Conservation (phyloP, 2,888 invertebrate species). For the Diarsia rubi region DNA sequence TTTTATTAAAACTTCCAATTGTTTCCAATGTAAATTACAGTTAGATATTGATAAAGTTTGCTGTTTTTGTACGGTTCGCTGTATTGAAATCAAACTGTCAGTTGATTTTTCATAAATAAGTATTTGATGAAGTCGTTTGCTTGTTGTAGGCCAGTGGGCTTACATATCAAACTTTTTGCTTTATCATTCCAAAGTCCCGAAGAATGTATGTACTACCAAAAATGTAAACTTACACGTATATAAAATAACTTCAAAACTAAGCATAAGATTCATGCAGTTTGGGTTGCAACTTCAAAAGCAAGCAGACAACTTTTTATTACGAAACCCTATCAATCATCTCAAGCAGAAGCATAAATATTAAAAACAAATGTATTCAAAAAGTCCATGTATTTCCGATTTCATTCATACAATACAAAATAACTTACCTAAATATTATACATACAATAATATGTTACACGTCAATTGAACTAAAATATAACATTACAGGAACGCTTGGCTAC, state of each 20-base stretch:
- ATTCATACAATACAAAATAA: constrained; percentile 48
- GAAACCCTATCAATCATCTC: background rate
- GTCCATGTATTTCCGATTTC: constrained; percentile 55
- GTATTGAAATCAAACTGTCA: constrained; percentile 33
- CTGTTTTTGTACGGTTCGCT: background rate
- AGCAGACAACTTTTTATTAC: background rate
- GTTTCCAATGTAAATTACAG: constrained; percentile 23
- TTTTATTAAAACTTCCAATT: constrained; percentile 25
- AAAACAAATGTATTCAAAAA: constrained; percentile 21
- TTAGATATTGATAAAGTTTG: constrained; percentile 18
- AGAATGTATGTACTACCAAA: background rate
- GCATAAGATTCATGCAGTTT: background rate
- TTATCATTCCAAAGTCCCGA: background rate
- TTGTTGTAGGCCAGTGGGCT: background rate
- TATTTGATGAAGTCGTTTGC: background rate
- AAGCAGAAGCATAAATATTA: background rate
- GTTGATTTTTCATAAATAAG: constrained; percentile 51
- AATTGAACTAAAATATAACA: constrained; percentile 36
- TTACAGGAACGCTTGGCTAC: constrained; percentile 26
- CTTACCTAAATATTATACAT: constrained; percentile 51
- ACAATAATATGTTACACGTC: constrained; percentile 51
- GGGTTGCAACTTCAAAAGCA: background rate
- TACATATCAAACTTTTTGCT: background rate
- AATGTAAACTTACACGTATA: too few relatives aligned
- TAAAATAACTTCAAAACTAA: background rate